Percentiles rank a stretch among this genome's conserved stretches.
These are phyloP conservation scores for Acleris laterana DNA, from an alignment of 2,888 invertebrate species.

Conservation along the genomic window DNA sequence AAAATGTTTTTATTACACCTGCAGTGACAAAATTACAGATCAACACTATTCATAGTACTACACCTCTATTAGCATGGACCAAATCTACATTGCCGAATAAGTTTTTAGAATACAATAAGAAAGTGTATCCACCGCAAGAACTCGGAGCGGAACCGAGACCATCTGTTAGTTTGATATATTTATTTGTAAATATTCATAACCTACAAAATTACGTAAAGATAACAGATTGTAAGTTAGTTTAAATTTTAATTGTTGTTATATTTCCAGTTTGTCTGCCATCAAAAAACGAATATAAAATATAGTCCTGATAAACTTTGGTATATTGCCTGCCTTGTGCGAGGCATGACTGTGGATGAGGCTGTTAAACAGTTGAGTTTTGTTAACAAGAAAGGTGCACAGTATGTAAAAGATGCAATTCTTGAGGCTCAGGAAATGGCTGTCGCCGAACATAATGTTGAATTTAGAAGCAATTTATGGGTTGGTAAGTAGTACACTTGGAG, in stretches of 20 bases:
- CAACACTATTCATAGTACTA: slow-evolving; percentile 59
- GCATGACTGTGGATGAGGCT: slow-evolving; percentile 97
- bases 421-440: slow-evolving; percentile 96
- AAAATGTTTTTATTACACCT: slow-evolving; percentile 36
- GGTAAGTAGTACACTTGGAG: slow-evolving; percentile 79
- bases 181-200: background rate
- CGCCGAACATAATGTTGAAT: slow-evolving; percentile 96
- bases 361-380: slow-evolving; percentile 94
- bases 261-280: slow-evolving; percentile 93
- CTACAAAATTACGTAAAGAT: background rate
- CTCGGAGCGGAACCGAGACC: slow-evolving; percentile 90
- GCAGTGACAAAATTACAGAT: slow-evolving; percentile 39
- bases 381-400: slow-evolving; percentile 89
- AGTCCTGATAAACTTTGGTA: slow-evolving; percentile 97
- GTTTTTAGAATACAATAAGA: slow-evolving; percentile 89
- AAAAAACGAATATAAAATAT: slow-evolving; percentile 93
- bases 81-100: slow-evolving; percentile 72
- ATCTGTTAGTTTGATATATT: slow-evolving; percentile 87
- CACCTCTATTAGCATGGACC: slow-evolving; percentile 63
- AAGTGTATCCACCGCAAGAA: slow-evolving; percentile 91
- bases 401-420: slow-evolving; percentile 90
- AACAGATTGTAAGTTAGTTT: background rate
- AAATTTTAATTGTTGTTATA: background rate
- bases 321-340: slow-evolving; percentile 93
- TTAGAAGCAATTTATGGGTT: slow-evolving; percentile 97